A percentile compares a stretch with the other conserved stretches of the same genome.
Conservation (phyloP, 2,797 vertebrate species). For the Xyrichtys novacula region DNA sequence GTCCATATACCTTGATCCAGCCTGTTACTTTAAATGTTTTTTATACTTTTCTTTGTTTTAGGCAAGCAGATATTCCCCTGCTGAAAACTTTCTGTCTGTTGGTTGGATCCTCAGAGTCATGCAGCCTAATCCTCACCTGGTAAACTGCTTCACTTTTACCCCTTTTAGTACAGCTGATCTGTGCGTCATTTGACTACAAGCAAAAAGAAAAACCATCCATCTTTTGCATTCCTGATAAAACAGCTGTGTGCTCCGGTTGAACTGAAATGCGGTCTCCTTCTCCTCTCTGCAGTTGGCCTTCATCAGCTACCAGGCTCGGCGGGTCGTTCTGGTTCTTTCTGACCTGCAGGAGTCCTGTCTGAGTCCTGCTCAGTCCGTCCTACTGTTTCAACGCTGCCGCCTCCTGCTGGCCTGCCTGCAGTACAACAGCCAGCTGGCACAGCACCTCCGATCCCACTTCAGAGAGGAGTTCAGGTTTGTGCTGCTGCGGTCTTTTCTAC, state of each 20-base stretch:
- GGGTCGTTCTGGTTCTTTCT: constrained; percentile 77
- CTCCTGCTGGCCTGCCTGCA: constrained; percentile 86
- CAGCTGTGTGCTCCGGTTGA: too few relatives aligned
- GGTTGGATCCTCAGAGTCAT: constrained; percentile 82
- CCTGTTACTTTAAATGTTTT: not conserved
- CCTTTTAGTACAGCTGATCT: not conserved
- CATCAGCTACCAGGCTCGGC: constrained; percentile 78
- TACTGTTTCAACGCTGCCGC: constrained; percentile 85
- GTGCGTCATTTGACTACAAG: too few relatives aligned
- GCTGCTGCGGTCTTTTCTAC: not conserved
- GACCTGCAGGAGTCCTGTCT: constrained; percentile 46
- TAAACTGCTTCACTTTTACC: constrained; percentile 39
- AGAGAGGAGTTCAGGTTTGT: constrained; percentile 87
- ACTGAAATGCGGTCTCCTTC: not conserved
- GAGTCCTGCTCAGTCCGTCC: constrained; percentile 78
- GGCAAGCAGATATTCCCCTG: constrained; percentile 68
- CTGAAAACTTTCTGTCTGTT: constrained; percentile 74
- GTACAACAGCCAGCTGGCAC: constrained; percentile 74
- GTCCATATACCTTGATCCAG: not conserved
- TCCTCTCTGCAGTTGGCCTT: constrained; percentile 78
- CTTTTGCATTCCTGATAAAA: too few relatives aligned
- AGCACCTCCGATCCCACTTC: constrained; percentile 77
- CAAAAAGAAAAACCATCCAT: too few relatives aligned
- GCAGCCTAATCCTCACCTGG: constrained; percentile 79
- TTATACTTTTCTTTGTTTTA: constrained; percentile 45